Percentiles rank a stretch among this genome's conserved stretches.
phyloP scores from a whole-genome alignment of 1,140 invertebrate species.

The Neoseiulus cucumeris region DNA sequence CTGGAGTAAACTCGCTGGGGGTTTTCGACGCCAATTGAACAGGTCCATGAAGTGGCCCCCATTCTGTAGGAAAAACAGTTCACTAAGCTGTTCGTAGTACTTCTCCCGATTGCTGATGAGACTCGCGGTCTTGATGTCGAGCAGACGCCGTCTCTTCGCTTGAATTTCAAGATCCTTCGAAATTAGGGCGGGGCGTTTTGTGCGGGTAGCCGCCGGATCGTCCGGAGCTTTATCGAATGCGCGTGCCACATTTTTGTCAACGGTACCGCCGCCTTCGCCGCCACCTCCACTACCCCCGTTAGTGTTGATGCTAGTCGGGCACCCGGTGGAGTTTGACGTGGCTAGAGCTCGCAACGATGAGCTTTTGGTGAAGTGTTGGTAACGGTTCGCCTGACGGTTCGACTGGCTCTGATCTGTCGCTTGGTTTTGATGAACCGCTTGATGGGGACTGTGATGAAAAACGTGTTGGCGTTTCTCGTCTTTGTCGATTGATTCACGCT shows the following conservation, averaged over 20 bases:
- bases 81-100: conserved; percentile 56
- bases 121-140: neutral
- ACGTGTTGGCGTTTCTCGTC: too few species aligned
- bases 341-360: neutral
- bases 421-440: neutral
- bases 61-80: conserved; percentile 60
- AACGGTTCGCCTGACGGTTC: neutral
- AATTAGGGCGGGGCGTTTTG: neutral
- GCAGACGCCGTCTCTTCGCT: neutral
- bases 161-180: neutral
- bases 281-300: neutral
- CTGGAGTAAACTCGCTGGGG: conserved; percentile 44
- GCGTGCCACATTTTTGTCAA: neutral
- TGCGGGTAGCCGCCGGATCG: neutral
- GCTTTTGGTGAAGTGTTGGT: neutral
- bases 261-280: neutral
- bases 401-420: neutral
- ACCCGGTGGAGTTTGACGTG: neutral
- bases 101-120: conserved; percentile 24
- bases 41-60: conserved; percentile 72
- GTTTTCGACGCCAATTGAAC: conserved; percentile 52
- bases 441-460: too few species aligned
- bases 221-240: neutral
- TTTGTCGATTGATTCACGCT: too few species aligned
- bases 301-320: too few species aligned